Base-by-base conservation (phyloP, 2,113 vertebrate species). In the Gadus macrocephalus region DNA sequence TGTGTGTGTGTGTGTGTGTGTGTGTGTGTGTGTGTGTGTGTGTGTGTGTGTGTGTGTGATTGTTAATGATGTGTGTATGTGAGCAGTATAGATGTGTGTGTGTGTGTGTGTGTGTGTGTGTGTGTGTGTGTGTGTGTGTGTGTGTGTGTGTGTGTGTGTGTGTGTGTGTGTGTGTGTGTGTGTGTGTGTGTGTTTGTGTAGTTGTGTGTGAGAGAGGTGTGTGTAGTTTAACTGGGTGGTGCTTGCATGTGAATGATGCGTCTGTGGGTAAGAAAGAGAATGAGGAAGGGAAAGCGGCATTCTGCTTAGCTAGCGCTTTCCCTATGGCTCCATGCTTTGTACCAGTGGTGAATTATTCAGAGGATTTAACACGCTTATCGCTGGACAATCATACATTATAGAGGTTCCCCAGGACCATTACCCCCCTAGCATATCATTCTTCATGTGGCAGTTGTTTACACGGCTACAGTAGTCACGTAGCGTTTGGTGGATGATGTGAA, bases 171-270 rank as follows among this genome's bases (percentile, higher is more conserved):
- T 58, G 15, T 58, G 55, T 11, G 17, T 16, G 55, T 1, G 14
- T 20, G 55, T 58, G 55, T n/a, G 27, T 35, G 62, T 64, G 27
- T 64, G 25, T 64, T 78, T 78, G 69, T 73, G 62, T 70, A 60
- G 81, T 68, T 71, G 63, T 56, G 15, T 56, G 38, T 56, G 55
- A 8, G 5, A 5, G 55, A 15, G 55, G 14, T 15, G 55, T 58
- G 55, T 17, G 15, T n/a, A 7, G 55, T 17, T 1, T 7, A 16
- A 6, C 3, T 58, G 55, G 7, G 55, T 58, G 55, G 55, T 58
- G 55, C 25, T 3, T 61, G 60, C 12, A 9, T 25, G 11, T 12
- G 17, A 20, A 12, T 20, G 9, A 22, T 61, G 60, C 25, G 11
- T 25, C 17, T 61, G 60, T 61, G 60, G 19, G 60, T 61, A 19